Evolutionary conservation across 1,140 invertebrate species (phyloP), one percentile per base, ranked within the genome.

Genomic region (Homalodisca vitripennis): DNA sequence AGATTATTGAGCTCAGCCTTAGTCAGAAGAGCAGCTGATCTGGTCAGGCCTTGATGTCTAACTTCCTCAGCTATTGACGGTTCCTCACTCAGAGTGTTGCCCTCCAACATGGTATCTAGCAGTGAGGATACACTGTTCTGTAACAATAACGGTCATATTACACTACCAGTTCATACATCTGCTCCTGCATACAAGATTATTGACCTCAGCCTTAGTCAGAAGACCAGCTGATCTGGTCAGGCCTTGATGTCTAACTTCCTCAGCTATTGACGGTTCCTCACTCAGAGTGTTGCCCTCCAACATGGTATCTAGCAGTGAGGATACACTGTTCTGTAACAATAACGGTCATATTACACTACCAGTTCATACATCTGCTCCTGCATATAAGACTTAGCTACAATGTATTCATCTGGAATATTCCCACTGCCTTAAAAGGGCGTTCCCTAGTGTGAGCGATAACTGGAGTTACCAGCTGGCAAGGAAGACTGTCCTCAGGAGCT

Each of bases 241-340:
- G 55, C 85, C 85, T 55, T 86, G 83, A 46, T 89, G 77, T 53
- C 86, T 86, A 62, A 81, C 84, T 68, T 82, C 83, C 31, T 85
- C 83, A 24, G 85, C 82, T 67, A 84, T 79, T 1, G 79, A 78
- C 66, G 83, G 81, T 63, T 84, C 84, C 13, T 85, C 83, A 6
- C 84, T 82, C 41, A 83, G 79, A 2, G 79, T 80, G 60, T 48
- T 70, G 32, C 85, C 83, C 68, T 89, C 86, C 31, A 92, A 76
- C 73, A 94, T 84, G 3, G 83, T 79, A 73, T 92, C 91, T 70
- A 94, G 80, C 63, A 93, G 82, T 34, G 87, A 86, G n/a, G 87
- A 86, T 53, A 94, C 84, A 51, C 86, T 87, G 76, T 90, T 87
- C 79, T 69, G 46, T 6, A 83, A 70, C n/a, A n/a, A n/a, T n/a